These are phyloP conservation scores for Elmis aenea DNA, from an alignment of 2,888 invertebrate genomes.

Conservation along the genomic window DNA sequence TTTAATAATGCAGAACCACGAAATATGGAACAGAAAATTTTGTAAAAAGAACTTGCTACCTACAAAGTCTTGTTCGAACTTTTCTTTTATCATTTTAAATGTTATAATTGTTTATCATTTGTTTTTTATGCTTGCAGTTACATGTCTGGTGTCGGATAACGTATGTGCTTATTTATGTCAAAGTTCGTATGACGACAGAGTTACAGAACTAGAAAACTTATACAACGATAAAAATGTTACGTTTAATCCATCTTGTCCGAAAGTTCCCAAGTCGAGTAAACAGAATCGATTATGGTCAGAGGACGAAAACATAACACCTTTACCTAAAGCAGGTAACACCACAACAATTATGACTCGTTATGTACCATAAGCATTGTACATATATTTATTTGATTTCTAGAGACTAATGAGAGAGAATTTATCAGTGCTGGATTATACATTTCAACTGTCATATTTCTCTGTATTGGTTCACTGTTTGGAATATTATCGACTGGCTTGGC, in stretches of 20 bases:
- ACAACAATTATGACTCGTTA: too few relatives aligned
- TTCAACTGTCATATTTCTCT: constrained; percentile 51
- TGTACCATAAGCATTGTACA: too few relatives aligned
- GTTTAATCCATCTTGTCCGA: constrained; percentile 15
- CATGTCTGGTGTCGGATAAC: constrained; percentile 39
- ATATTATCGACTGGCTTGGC: constrained; percentile 49
- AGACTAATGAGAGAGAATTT: constrained; percentile 27
- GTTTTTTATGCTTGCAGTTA: constrained; percentile 31
- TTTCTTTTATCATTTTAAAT: neutral
- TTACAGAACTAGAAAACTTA: constrained; percentile 33
- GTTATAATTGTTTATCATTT: neutral
- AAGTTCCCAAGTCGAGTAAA: too few relatives aligned
- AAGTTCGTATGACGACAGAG: constrained; percentile 26
- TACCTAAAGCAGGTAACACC: too few relatives aligned
- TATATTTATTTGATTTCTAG: too few relatives aligned
- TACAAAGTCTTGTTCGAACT: neutral
- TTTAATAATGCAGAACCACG: too few relatives aligned
- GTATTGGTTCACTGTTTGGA: constrained; percentile 50
- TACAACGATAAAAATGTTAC: constrained; percentile 24
- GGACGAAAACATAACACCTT: too few relatives aligned
- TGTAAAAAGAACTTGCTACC: too few relatives aligned
- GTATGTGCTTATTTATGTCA: constrained; percentile 46
- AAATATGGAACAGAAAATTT: too few relatives aligned
- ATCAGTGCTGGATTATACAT: constrained; percentile 51
- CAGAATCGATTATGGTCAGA: neutral